Evolutionary conservation across 2,888 invertebrate genomes (phyloP).

Genomic region (Elysia crispata): DNA sequence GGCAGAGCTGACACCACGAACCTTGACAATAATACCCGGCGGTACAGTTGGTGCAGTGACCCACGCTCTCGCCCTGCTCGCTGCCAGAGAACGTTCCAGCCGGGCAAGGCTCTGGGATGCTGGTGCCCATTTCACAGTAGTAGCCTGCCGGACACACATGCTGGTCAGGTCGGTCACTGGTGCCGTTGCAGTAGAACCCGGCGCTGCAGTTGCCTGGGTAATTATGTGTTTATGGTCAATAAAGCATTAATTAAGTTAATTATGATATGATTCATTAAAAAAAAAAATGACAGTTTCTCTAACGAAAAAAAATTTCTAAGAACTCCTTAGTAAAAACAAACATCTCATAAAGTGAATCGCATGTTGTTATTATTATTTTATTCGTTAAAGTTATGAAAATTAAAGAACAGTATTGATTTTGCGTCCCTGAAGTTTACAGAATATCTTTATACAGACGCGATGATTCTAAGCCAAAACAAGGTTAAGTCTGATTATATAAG

Average conservation of each 20-base stretch:
- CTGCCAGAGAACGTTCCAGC: slow-evolving; percentile 71
- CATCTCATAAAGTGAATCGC: too few relatives aligned
- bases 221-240: not conserved
- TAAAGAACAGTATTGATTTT: too few relatives aligned
- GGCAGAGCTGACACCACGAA: slow-evolving; percentile 52
- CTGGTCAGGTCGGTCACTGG: slow-evolving; percentile 68
- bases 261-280: not conserved
- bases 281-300: not conserved
- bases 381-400: too few relatives aligned
- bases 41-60: slow-evolving; percentile 68
- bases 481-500: too few relatives aligned
- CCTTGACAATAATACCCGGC: slow-evolving; percentile 72
- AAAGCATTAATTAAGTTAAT: not conserved
- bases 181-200: slow-evolving; percentile 74
- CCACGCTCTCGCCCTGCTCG: slow-evolving; percentile 57
- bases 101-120: slow-evolving; percentile 68
- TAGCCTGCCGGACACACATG: slow-evolving; percentile 70
- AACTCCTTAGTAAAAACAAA: too few relatives aligned
- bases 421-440: too few relatives aligned
- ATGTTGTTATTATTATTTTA: too few relatives aligned
- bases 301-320: too few relatives aligned
- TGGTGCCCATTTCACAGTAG: slow-evolving; percentile 72
- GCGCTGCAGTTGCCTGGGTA: slow-evolving; percentile 68
- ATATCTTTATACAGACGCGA: too few relatives aligned
- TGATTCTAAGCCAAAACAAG: too few relatives aligned